Evolutionary conservation across 2,888 invertebrate species (phyloP).

Genomic region (Eudasyphora cyanicolor): DNA sequence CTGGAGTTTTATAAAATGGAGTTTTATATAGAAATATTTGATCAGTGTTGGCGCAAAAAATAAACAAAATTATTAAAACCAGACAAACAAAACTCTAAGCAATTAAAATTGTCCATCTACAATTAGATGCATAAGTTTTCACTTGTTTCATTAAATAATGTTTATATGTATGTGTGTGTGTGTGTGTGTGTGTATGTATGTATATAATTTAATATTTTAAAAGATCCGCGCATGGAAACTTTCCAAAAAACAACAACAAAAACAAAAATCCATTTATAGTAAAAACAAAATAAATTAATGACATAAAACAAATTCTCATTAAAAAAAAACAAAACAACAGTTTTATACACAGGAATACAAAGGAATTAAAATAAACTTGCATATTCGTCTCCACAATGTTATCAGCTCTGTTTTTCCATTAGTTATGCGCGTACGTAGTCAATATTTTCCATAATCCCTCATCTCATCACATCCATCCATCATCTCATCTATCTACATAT

Average conservation of each 20-base stretch:
- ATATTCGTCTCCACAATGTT: conserved; percentile 51
- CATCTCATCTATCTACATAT: no score
- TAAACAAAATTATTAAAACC: no score
- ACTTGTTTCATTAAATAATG: no score
- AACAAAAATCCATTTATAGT: conserved; percentile 12
- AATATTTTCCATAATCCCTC: conserved; percentile 31
- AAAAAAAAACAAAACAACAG: conserved; percentile 40
- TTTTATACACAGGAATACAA: conserved; percentile 42
- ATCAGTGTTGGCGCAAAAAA: no score
- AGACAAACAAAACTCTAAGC: no score
- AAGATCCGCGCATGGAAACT: background rate
- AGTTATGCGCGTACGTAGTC: conserved; percentile 41
- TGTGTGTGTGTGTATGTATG: no score
- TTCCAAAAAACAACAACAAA: conserved; percentile 1
- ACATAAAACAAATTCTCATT: conserved; percentile 5
- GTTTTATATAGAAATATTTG: no score
- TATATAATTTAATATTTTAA: background rate
- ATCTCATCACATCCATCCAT: no score
- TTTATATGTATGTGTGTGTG: no score
- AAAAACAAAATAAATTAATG: conserved; percentile 28
- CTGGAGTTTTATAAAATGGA: no score
- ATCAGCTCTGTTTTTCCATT: conserved; percentile 50
- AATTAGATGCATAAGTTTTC: no score
- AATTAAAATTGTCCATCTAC: no score
- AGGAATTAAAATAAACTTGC: conserved; percentile 47